Evolutionary conservation across 2,797 vertebrate genomes (phyloP).

Genomic region (Anomalospiza imberbis): DNA sequence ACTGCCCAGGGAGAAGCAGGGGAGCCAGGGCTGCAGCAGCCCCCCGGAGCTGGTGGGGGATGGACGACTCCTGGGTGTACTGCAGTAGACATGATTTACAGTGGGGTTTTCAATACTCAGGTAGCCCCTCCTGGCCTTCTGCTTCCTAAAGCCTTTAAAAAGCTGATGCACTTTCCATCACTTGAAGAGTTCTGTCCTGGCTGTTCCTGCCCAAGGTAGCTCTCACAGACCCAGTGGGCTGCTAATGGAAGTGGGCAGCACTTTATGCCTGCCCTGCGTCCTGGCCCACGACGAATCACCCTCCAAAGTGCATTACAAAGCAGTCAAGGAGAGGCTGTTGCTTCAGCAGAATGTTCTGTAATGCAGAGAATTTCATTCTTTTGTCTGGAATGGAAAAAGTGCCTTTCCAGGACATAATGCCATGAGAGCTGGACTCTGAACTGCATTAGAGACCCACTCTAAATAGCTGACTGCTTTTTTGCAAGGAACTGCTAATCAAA

Average conservation of each 20-base stretch:
- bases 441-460: not conserved
- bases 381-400: not conserved
- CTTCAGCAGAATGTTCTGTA: not conserved
- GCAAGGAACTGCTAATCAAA: not conserved
- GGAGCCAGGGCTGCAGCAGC: accelerated
- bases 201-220: not conserved
- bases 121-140: not conserved
- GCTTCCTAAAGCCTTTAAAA: not conserved
- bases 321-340: not conserved
- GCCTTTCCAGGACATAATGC: not conserved
- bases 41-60: not conserved
- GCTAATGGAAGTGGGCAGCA: conserved; percentile 17
- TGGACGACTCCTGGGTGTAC: not conserved
- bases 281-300: not conserved
- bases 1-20: not conserved
- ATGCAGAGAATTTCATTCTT: not conserved
- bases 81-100: not conserved
- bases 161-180: not conserved
- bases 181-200: not conserved
- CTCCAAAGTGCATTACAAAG: not conserved
- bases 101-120: not conserved
- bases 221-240: accelerated
- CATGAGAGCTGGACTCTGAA: not conserved
- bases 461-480: not conserved
- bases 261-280: not conserved